These are phyloP conservation scores for Montipora capitata DNA, from an alignment of 92 coral and sea anemone genomes.

Conservation along the genomic window DNA sequence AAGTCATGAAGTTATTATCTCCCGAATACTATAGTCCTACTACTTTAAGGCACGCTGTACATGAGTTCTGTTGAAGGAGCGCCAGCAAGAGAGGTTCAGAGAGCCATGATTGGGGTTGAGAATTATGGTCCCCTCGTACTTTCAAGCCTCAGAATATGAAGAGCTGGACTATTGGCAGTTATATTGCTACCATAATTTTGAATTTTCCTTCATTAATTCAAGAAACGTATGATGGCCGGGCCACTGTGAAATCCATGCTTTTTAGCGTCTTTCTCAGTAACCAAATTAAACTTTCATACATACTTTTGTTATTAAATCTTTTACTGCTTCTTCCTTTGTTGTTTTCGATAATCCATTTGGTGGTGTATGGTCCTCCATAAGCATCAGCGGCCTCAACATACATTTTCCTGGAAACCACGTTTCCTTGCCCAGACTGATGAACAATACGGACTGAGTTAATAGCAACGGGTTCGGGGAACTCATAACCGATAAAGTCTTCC, in stretches of 20 bases:
- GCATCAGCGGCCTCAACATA: conserved; percentile 87
- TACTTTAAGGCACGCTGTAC: no score
- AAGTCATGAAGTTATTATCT: no score
- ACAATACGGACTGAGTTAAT: conserved; percentile 82
- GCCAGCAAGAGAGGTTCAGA: no score
- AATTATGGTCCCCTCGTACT: background rate
- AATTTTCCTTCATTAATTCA: no score
- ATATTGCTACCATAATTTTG: no score
- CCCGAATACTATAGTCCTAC: no score
- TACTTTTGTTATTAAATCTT: conserved; percentile 87
- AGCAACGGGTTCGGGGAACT: conserved; percentile 86
- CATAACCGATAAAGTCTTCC: conserved; percentile 89
- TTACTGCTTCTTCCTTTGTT: conserved; percentile 68
- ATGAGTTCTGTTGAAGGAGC: no score
- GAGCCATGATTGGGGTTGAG: no score
- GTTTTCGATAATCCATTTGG: conserved; percentile 92
- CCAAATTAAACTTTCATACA: background rate
- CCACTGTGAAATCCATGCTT: no score
- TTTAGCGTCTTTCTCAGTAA: no score
- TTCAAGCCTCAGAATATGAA: background rate
- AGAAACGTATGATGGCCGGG: no score
- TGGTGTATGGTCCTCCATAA: conserved; percentile 82
- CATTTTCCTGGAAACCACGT: conserved; percentile 87
- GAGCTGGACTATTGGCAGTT: background rate
- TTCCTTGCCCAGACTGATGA: conserved; percentile 86